Base-by-base conservation (phyloP, 2,113 vertebrate species). In the Azemiops feae region DNA sequence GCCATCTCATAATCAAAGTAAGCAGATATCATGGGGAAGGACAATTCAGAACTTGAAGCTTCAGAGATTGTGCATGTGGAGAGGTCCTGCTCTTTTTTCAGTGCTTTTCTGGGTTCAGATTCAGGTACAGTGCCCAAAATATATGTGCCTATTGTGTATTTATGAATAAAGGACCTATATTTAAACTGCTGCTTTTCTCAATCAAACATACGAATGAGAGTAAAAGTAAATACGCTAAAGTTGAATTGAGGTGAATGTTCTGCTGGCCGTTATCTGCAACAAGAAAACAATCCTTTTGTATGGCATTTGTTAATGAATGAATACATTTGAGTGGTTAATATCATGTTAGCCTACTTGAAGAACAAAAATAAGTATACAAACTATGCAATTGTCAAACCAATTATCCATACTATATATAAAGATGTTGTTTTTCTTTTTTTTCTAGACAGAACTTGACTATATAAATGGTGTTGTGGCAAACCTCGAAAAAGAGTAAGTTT, bases 401-500 rank as follows among this genome's bases (percentile, higher is more conserved):
- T 45, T 81, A 45, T 11, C 10, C 23, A 25, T 58, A 50, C 11
- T 23, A 9, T 12, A 23, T 45, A 45, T 50, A 45, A 92, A 85
- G 9, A 4, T 7, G 4, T 22, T 43, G n/a, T 34, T 12, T 58
- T 53, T 60, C 94, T 11, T 95, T 93, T 96, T 93, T 95, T 94
- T 94, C 88, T 97, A 99, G 99, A 99, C 99, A 85, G 99, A 99
- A 94, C 94, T 98, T 92, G 98, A 99, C 90, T 99, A 99, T 58
- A 98, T 99, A 86, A 98, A 98, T 89, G 98, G 98, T 54, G 98
- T 99, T 95, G 98, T 99, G 93, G 98, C 98, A 91, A 98, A 96
- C 95, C 97, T 99, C 96, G 98, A 99, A 96, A 99, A 98, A 98
- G 99, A 99, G 99, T 99, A 98, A 99, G 99, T 99, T 4, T 60